Evolutionary conservation across 2,113 vertebrate species (phyloP), one percentile per base, ranked within the genome.

Genomic region (Numida meleagris): DNA sequence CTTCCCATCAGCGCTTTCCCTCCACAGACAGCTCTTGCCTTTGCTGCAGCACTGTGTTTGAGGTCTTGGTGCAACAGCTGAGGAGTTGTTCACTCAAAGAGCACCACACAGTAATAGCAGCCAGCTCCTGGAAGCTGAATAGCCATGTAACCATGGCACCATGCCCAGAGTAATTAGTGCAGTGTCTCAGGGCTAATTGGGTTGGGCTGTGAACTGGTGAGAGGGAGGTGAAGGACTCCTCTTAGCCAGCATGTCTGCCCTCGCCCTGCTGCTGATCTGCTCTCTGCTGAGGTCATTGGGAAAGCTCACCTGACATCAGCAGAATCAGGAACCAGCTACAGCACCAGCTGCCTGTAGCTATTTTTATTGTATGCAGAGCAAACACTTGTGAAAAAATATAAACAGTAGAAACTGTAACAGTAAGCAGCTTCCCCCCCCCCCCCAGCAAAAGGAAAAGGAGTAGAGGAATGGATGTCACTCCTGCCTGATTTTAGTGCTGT

Each of bases 31-130:
- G 4, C 0, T 4, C 1, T 55, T 42, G 15, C 10, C 15, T 78
- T 63, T 58, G 20, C 18, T 33, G 42, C 9, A 0, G 0, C 21
- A 58, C 9, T 0, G 0, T 18, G 4, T 14, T 11, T 36, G 24
- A 83, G 19, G 12, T 23, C 14, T 63, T 65, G 48, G 33, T 4
- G n/a, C 11, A 1, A 1, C 25, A 4, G 4, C 10, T 53, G 23
- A 24, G 6, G 5, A 45, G 15, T 7, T 9, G 4, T 42, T 62
- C 42, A 27, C 42, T 82, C 40, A 13, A 29, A 65, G 34, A 73
- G 48, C 21, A 58, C 12, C 8, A n/a, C 0, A 0, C 17, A 33
- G n/a, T 10, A 18, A 62, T 66, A 34, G 6, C 31, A 1, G 1
- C 33, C 50, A 51, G 5, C 17, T 85, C 23, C 40, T 68, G 59